A percentile compares a stretch with the other conserved stretches of the same genome.
These are phyloP conservation scores for Basileuterus tristriatus DNA, from an alignment of 2,797 vertebrate genomes.

Conservation along the genomic window DNA sequence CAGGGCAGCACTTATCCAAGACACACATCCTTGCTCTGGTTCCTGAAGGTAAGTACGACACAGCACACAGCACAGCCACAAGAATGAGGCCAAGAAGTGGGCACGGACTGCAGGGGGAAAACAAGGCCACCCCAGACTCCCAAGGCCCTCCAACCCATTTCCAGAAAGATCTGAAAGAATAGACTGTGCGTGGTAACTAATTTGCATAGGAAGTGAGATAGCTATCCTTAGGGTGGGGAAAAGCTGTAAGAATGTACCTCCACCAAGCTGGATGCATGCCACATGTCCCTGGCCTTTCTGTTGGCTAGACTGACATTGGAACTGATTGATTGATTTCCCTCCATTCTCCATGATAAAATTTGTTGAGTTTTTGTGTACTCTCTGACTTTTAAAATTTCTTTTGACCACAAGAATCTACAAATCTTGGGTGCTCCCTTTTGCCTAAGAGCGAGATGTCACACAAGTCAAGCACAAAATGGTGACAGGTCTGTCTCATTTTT, in stretches of 20 bases:
- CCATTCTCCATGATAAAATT: background rate
- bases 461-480: background rate
- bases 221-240: background rate
- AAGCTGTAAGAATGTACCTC: background rate
- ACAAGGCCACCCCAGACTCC: background rate
- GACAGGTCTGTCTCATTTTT: background rate
- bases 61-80: background rate
- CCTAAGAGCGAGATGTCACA: background rate
- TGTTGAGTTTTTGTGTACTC: background rate
- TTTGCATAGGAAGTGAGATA: background rate
- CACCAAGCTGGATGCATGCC: no score
- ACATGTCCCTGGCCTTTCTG: background rate
- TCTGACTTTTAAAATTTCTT: background rate
- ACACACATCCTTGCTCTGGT: background rate
- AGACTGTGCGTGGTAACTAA: background rate
- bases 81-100: background rate
- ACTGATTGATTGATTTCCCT: background rate
- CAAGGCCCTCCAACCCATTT: background rate
- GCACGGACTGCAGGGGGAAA: background rate
- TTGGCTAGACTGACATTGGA: background rate
- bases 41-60: background rate
- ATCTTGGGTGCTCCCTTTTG: background rate
- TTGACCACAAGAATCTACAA: background rate
- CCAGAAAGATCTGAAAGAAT: background rate
- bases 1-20: no score